Evolutionary conservation across 2,888 invertebrate genomes (phyloP).

Genomic region (Cybosia mesomella): DNA sequence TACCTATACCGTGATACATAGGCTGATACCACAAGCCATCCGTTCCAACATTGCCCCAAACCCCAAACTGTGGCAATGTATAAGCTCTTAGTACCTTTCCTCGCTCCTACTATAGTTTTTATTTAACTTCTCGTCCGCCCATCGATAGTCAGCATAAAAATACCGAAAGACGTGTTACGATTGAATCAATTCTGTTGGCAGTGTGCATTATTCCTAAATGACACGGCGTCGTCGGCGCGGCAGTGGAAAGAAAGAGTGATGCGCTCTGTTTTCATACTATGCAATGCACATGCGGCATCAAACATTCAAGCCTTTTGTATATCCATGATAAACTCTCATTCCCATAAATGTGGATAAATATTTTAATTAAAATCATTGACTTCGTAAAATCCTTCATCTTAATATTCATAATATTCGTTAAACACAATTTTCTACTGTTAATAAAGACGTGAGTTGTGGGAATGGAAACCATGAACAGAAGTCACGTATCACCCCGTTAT

Average conservation of each 20-base stretch:
- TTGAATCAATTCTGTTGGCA: not conserved
- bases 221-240: not conserved
- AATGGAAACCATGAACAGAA: constrained; percentile 43
- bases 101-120: not conserved
- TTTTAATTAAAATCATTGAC: not conserved
- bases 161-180: not conserved
- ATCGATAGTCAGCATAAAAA: not conserved
- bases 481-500: constrained; percentile 45
- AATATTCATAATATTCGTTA: not conserved
- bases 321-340: not conserved
- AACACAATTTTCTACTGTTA: constrained; percentile 34
- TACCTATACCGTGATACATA: too few relatives aligned
- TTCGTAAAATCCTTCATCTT: not conserved
- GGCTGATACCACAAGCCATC: not conserved
- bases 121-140: not conserved
- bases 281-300: not conserved
- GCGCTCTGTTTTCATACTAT: constrained; percentile 1
- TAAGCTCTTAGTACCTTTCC: not conserved
- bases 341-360: not conserved
- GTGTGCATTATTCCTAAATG: not conserved
- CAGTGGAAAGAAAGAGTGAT: not conserved
- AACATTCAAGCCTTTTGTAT: not conserved
- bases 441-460: constrained; percentile 45
- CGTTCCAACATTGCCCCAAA: not conserved
- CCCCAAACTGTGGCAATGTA: not conserved